Conservation (phyloP, 1,140 invertebrate species). For the Microplitis mediator region DNA sequence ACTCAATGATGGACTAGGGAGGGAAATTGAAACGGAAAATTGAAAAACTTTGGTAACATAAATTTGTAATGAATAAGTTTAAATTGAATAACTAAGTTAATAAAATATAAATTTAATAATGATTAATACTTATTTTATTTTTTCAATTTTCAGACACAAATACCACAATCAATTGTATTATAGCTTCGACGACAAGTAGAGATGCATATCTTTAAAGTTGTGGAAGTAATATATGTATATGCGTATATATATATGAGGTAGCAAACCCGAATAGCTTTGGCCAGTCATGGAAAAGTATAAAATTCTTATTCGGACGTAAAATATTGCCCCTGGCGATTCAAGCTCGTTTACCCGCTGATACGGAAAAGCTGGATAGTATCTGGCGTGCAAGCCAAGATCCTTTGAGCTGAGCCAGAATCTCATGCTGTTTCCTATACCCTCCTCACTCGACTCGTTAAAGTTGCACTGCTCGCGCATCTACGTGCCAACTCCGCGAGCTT, state of each 20-base stretch:
- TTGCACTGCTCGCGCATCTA: slow-evolving; percentile 15
- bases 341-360: slow-evolving; percentile 54
- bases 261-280: slow-evolving; percentile 23
- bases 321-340: slow-evolving; percentile 41
- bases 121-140: background rate
- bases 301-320: slow-evolving; percentile 47
- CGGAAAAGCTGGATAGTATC: slow-evolving; percentile 50
- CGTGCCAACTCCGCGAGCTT: background rate
- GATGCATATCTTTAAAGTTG: slow-evolving; percentile 2
- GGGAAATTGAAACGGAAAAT: too few relatives aligned
- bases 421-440: slow-evolving; percentile 27
- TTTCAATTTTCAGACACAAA: background rate
- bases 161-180: background rate
- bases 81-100: too few relatives aligned
- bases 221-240: slow-evolving; percentile 9
- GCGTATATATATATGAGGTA: background rate
- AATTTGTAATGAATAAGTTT: too few relatives aligned
- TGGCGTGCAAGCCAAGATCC: slow-evolving; percentile 43
- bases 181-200: background rate
- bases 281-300: slow-evolving; percentile 21
- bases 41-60: too few relatives aligned
- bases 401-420: slow-evolving; percentile 27
- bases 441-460: slow-evolving; percentile 23
- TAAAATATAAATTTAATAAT: too few relatives aligned
- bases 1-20: too few relatives aligned